Evolutionary conservation across 64 coral and sea anemone genomes (phyloP).

Genomic region (Acropora yongei): DNA sequence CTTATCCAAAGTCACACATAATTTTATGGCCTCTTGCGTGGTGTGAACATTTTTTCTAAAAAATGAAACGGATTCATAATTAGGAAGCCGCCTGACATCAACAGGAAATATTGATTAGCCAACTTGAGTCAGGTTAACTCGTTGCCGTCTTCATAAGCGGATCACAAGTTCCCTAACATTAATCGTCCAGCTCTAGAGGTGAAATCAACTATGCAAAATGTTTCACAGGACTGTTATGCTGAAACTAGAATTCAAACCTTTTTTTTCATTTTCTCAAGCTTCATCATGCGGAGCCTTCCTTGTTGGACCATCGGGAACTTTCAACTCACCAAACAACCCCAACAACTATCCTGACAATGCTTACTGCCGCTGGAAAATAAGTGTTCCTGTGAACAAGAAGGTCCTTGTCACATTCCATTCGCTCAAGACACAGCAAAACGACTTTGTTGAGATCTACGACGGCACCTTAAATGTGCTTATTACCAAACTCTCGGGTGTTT

Average conservation of each 20-base stretch:
- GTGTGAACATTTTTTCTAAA: no score
- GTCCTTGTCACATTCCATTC: conserved; percentile 87
- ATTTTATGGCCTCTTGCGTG: neutral
- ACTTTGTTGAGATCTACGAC: conserved; percentile 80
- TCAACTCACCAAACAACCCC: conserved; percentile 78
- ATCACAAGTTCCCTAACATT: no score
- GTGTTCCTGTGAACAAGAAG: conserved; percentile 79
- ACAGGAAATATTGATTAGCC: no score
- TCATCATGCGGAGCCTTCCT: conserved; percentile 67
- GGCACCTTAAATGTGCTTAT: conserved; percentile 59
- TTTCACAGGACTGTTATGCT: neutral
- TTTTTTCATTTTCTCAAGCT: conserved; percentile 16
- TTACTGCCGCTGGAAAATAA: conserved; percentile 99
- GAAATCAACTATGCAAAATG: no score
- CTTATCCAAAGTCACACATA: neutral
- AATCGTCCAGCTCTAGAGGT: no score
- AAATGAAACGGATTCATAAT: no score
- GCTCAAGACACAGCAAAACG: conserved; percentile 56
- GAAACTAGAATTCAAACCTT: neutral
- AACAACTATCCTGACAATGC: conserved; percentile 85
- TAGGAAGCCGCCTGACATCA: no score
- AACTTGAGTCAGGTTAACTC: no score
- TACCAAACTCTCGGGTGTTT: conserved; percentile 78
- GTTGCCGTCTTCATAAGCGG: no score
- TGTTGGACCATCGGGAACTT: conserved; percentile 67